phyloP scores from a whole-genome alignment of 2,797 vertebrate genomes.

The Oophaga sylvatica region DNA sequence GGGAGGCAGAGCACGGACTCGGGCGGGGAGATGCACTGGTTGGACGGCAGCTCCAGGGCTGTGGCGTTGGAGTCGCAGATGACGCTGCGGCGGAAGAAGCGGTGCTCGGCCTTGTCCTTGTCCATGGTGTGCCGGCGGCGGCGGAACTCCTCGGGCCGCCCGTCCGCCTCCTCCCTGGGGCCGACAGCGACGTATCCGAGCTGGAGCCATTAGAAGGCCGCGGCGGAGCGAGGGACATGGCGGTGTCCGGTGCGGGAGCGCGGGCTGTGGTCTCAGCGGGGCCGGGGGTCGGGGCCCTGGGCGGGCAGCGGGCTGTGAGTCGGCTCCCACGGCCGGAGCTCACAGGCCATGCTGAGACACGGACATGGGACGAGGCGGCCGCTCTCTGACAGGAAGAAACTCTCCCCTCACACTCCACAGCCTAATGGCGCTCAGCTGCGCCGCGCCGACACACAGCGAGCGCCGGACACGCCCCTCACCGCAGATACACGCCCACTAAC shows the following conservation, averaged over 20 bases:
- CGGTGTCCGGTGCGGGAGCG: neutral
- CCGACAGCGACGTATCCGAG: conserved; percentile 83
- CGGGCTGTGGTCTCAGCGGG: conserved; percentile 53
- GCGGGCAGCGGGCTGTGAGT: conserved; percentile 45
- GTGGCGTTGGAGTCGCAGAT: conserved; percentile 98
- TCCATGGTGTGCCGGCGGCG: conserved; percentile 97
- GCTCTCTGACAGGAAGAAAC: neutral
- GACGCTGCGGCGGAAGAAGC: conserved; percentile 96
- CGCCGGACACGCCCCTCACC: conserved; percentile 30
- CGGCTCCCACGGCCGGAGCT: conserved; percentile 52
- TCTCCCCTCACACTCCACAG: neutral
- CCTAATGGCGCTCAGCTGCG: conserved; percentile 36
- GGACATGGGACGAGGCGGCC: conserved; percentile 27
- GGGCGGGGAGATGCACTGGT: conserved; percentile 81
- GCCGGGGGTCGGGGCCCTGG: conserved; percentile 61
- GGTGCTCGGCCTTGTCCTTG: conserved; percentile 92
- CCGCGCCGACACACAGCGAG: conserved; percentile 5
- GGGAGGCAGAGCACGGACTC: conserved; percentile 70
- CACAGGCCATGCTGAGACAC: conserved; percentile 49
- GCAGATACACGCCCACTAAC: neutral
- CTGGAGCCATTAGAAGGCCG: conserved; percentile 91
- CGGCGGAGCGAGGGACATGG: conserved; percentile 76
- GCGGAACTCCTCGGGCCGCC: conserved; percentile 80
- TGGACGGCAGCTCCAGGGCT: conserved; percentile 91
- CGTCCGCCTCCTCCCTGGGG: conserved; percentile 58